These are phyloP conservation scores for Cantharis flavilabris DNA, from an alignment of 2,888 invertebrate species.

Conservation along the genomic window DNA sequence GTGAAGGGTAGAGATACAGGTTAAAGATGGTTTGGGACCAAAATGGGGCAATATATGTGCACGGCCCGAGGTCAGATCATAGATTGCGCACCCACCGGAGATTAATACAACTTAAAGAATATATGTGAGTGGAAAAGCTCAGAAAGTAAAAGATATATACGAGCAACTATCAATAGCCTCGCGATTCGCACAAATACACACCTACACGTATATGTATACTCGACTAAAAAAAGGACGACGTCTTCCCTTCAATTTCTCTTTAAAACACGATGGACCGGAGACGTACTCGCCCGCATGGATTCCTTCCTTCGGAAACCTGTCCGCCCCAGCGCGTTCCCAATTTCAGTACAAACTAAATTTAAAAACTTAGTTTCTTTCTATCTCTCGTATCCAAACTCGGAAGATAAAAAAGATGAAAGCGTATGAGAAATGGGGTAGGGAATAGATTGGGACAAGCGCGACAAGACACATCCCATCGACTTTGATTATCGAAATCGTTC, in stretches of 20 bases:
- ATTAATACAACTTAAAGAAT: constrained; percentile 33
- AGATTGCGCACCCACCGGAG: constrained; percentile 33
- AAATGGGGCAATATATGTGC: constrained; percentile 33
- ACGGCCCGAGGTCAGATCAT: constrained; percentile 28
- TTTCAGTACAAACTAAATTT: constrained; percentile 52
- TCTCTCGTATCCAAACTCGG: constrained; percentile 31
- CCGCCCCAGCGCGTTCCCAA: constrained; percentile 50
- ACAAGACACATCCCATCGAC: constrained; percentile 37
- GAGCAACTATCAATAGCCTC: constrained; percentile 10
- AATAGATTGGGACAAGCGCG: constrained; percentile 36
- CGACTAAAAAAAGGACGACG: neutral
- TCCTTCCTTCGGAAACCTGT: constrained; percentile 41
- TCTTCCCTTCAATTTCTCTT: neutral
- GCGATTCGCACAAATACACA: constrained; percentile 1
- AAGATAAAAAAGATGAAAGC: constrained; percentile 44
- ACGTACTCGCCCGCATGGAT: constrained; percentile 48
- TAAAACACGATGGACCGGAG: constrained; percentile 42
- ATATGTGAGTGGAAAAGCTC: constrained; percentile 16
- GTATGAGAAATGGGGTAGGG: constrained; percentile 34
- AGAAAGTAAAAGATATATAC: constrained; percentile 20
- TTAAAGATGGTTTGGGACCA: constrained; percentile 14
- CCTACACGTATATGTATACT: neutral
- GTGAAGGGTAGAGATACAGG: constrained; percentile 31
- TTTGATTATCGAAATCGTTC: constrained; percentile 46
- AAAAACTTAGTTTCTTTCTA: constrained; percentile 50